Percentiles rank a stretch among this genome's conserved stretches.
Conservation (phyloP, 2,113 vertebrate species). For the Eretmochelys imbricata region DNA sequence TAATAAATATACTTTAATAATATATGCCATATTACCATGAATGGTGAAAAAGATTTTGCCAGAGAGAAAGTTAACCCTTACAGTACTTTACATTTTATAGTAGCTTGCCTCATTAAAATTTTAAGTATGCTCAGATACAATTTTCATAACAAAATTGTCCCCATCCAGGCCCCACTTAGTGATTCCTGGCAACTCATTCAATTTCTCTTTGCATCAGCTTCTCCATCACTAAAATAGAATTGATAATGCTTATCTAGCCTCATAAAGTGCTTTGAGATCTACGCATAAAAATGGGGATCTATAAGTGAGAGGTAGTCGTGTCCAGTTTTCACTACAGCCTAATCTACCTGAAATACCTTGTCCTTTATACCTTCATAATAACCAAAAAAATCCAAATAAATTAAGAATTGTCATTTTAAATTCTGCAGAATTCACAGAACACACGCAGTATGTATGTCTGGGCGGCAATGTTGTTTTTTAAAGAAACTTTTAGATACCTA, state of each 20-base stretch:
- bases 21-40: fast-evolving
- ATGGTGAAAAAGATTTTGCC: background rate
- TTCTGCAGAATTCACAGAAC: background rate
- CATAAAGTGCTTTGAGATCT: background rate
- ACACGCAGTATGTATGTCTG: fast-evolving
- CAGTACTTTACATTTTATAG: fast-evolving
- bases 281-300: fast-evolving
- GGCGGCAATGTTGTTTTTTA: background rate
- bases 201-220: background rate
- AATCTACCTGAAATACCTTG: background rate
- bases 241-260: background rate
- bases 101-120: background rate
- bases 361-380: background rate
- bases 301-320: background rate
- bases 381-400: background rate
- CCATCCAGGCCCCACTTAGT: background rate
- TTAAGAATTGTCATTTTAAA: background rate
- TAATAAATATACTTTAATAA: background rate
- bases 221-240: fast-evolving
- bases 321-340: fast-evolving
- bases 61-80: background rate
- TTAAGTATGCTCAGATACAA: background rate
- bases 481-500: fast-evolving
- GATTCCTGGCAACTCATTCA: background rate
- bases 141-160: background rate